Conservation (phyloP, 2,888 invertebrate genomes). For the Chrysina gloriosa region DNA sequence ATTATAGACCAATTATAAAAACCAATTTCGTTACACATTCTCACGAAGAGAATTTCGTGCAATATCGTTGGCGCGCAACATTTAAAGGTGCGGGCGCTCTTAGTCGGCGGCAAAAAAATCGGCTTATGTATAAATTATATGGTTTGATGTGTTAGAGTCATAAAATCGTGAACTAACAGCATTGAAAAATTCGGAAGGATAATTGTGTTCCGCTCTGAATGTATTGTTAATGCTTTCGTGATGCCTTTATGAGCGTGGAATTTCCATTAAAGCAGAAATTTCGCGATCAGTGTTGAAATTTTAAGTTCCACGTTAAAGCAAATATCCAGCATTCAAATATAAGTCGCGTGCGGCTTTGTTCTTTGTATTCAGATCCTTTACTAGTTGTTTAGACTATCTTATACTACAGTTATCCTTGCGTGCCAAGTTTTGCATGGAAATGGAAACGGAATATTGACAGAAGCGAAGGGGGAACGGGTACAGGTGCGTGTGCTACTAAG, state of each 20-base stretch:
- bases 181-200: slow-evolving; percentile 33
- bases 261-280: slow-evolving; percentile 24
- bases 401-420: no score
- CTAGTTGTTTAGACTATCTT: no score
- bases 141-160: slow-evolving; percentile 35
- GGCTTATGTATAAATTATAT: slow-evolving; percentile 34
- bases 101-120: slow-evolving; percentile 1
- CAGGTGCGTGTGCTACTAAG: no score
- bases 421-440: no score
- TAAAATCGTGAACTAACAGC: slow-evolving; percentile 27
- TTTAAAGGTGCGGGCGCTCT: slow-evolving; percentile 30
- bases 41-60: slow-evolving; percentile 28
- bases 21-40: slow-evolving; percentile 31
- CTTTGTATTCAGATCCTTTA: no score
- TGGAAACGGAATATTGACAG: no score
- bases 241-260: slow-evolving; percentile 19
- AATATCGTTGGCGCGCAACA: slow-evolving; percentile 1
- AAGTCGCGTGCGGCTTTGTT: background rate
- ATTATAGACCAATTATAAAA: slow-evolving; percentile 32
- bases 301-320: background rate
- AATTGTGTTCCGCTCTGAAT: slow-evolving; percentile 37
- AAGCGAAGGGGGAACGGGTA: no score
- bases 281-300: slow-evolving; percentile 26
- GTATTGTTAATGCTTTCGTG: slow-evolving; percentile 28
- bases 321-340: background rate